Base-by-base conservation (phyloP, 2,888 invertebrate genomes). In the Eupithecia insigniata region DNA sequence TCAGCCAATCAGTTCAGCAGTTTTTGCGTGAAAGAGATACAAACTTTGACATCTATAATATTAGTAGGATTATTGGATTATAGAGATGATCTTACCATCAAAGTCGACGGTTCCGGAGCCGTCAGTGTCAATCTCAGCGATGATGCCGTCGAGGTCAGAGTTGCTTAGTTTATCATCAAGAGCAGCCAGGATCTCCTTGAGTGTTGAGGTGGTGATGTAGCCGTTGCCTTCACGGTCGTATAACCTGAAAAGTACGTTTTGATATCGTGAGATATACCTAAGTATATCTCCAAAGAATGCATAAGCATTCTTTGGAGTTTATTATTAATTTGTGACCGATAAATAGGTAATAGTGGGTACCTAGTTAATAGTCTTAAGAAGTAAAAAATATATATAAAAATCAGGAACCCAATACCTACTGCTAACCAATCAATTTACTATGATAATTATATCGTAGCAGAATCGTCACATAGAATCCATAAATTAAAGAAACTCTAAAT, bases 21-120 rank as follows among this genome's bases (percentile, higher is more conserved):
- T n/a, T n/a, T n/a, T n/a, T n/a, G n/a, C n/a, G n/a, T n/a, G n/a
- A n/a, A n/a, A n/a, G n/a, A n/a, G n/a, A n/a, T n/a, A n/a, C n/a
- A n/a, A n/a, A n/a, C n/a, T n/a, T n/a, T n/a, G n/a, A n/a, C n/a
- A n/a, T n/a, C n/a, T n/a, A n/a, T n/a, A n/a, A n/a, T n/a, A n/a
- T n/a, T n/a, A n/a, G n/a, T n/a, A n/a, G n/a, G n/a, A n/a, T n/a
- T n/a, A n/a, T n/a, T n/a, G n/a, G 30, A 30, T 30, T 60, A 60
- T 18, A 64, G 26, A 36, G 1, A 64, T 14, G 36, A 39, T 80
- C 72, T 89, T 92, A 99, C 99, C 99, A 95, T 99, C 99, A 91
- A 99, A 99, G 93, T 99, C 99, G 80, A 99, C 99, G 79, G 99
- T 99, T 87, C 99, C 99, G 79, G 99, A 99, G 70, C 99, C 99